Conservation (phyloP, 2,797 vertebrate genomes). For the Coendou prehensilis region DNA sequence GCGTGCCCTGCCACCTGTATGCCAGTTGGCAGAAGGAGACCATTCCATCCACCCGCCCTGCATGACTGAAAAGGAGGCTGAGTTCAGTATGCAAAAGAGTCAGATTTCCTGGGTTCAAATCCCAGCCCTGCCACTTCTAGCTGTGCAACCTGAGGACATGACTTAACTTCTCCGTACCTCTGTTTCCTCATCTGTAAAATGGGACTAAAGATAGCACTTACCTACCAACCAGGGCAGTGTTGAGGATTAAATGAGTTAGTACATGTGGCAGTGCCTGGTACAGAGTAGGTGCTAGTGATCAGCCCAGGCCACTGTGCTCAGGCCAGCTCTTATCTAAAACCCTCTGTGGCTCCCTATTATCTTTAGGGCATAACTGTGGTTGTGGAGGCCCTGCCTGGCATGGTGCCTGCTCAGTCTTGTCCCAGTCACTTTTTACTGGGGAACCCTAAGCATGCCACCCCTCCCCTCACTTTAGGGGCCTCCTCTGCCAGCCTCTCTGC, state of each 20-base stretch:
- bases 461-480: background rate
- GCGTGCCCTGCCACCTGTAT: background rate
- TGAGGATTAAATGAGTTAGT: background rate
- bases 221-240: background rate
- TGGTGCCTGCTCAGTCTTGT: background rate
- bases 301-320: background rate
- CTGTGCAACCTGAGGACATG: slow-evolving; percentile 5
- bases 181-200: background rate
- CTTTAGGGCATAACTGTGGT: background rate
- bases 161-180: background rate
- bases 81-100: background rate
- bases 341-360: background rate
- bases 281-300: background rate
- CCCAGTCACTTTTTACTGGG: background rate
- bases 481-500: background rate
- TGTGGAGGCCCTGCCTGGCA: background rate
- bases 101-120: background rate
- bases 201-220: background rate
- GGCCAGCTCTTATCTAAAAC: background rate
- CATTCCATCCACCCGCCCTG: background rate
- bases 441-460: background rate
- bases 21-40: background rate
- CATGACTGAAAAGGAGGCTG: background rate
- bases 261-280: background rate
- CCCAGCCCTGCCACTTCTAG: background rate